A percentile compares a stretch with the other conserved stretches of the same genome.
Evolutionary conservation across 2,113 vertebrate genomes (phyloP).

Genomic region (Rhinoderma darwinii): DNA sequence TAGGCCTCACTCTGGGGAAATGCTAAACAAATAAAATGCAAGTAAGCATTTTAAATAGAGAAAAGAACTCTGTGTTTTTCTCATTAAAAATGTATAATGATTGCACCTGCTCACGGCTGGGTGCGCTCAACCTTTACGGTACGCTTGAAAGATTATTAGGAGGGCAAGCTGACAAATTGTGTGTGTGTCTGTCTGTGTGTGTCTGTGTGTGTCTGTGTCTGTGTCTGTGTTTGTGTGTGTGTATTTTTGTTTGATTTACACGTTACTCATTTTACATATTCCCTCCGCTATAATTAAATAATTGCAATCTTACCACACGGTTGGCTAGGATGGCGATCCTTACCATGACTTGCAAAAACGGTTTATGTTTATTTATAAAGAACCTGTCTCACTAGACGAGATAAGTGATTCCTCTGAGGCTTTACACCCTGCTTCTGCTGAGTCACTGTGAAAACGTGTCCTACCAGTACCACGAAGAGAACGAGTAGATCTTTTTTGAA

Average conservation of each 20-base stretch:
- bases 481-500: constrained; percentile 22
- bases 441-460: constrained; percentile 37
- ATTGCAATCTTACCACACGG: background rate
- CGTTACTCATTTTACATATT: background rate
- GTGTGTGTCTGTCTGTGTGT: background rate
- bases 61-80: constrained; percentile 18
- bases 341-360: constrained; percentile 38
- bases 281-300: background rate
- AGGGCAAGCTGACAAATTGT: constrained; percentile 10
- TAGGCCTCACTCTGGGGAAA: background rate
- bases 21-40: background rate
- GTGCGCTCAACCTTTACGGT: background rate
- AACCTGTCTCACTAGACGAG: constrained; percentile 11
- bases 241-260: background rate
- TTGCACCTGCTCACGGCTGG: constrained; percentile 34
- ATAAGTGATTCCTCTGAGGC: constrained; percentile 7
- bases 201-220: background rate
- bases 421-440: constrained; percentile 19
- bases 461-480: constrained; percentile 36
- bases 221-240: background rate
- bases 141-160: constrained; percentile 22
- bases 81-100: constrained; percentile 34
- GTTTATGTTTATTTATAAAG: background rate
- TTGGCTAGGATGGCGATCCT: background rate
- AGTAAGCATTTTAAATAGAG: background rate